Evolutionary conservation across 2,888 invertebrate genomes (phyloP).

Genomic region (Stenodera caucasica): DNA sequence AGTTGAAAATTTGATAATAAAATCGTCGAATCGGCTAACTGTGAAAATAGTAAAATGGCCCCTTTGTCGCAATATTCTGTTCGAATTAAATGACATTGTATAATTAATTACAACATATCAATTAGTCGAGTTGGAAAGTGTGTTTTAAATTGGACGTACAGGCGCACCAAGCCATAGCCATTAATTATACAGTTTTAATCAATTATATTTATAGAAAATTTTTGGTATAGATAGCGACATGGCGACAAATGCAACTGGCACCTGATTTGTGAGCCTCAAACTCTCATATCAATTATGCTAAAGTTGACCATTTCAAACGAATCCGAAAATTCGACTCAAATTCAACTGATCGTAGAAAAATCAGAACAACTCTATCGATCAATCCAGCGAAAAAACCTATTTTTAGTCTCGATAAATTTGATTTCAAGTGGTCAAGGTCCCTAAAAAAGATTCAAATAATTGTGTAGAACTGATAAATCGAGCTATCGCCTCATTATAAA

Average conservation of each 20-base stretch:
- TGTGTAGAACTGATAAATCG: too few relatives aligned
- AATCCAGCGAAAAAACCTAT: too few relatives aligned
- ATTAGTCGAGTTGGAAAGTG: constrained; percentile 48
- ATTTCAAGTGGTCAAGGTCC: too few relatives aligned
- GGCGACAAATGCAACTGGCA: constrained; percentile 46
- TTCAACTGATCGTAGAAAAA: too few relatives aligned
- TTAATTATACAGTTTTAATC: constrained; percentile 51
- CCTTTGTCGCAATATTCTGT: constrained; percentile 27
- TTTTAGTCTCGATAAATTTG: too few relatives aligned
- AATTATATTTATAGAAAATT: constrained; percentile 50
- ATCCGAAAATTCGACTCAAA: too few relatives aligned
- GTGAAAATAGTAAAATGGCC: constrained; percentile 41
- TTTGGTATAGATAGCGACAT: constrained; percentile 38
- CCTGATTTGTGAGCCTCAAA: constrained; percentile 39
- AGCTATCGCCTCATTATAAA: too few relatives aligned
- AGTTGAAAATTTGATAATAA: constrained; percentile 49
- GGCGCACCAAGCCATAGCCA: constrained; percentile 40
- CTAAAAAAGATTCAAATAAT: too few relatives aligned
- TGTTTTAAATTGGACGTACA: constrained; percentile 47
- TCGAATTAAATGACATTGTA: constrained; percentile 46
- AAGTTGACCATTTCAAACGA: too few relatives aligned
- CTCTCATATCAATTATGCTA: constrained; percentile 17
- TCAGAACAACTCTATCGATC: too few relatives aligned
- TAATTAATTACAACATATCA: constrained; percentile 53
- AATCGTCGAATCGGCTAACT: constrained; percentile 47